These are phyloP conservation scores for Drosophila triauraria DNA, from an alignment of 1,140 invertebrate genomes.

Conservation along the genomic window DNA sequence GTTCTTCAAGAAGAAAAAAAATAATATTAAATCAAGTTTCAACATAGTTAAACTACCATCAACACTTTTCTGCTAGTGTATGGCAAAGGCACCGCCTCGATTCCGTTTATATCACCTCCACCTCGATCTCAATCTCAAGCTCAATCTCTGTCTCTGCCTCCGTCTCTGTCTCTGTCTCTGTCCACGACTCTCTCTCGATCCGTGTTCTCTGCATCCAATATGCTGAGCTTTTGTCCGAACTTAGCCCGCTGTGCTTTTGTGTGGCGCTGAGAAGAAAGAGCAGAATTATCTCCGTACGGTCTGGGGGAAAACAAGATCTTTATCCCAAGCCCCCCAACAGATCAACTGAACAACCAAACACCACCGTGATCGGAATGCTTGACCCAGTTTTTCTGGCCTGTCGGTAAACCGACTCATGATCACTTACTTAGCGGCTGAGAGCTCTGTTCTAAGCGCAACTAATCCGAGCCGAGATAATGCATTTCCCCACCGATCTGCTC, in stretches of 20 bases:
- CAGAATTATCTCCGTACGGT: background rate
- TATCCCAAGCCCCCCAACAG: background rate
- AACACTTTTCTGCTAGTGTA: background rate
- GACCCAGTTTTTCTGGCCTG: slow-evolving; percentile 28
- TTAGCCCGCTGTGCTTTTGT: slow-evolving; percentile 16
- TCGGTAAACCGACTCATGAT: slow-evolving; percentile 8
- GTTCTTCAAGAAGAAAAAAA: too few species aligned
- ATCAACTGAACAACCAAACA: background rate
- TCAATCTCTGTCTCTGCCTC: too few species aligned
- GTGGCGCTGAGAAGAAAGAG: background rate
- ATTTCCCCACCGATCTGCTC: slow-evolving; percentile 2
- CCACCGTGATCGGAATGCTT: slow-evolving; percentile 9
- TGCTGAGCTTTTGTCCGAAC: slow-evolving; percentile 25
- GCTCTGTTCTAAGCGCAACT: background rate
- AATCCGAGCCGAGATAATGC: background rate
- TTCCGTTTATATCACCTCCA: background rate
- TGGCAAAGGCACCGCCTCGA: background rate
- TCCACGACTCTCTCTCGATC: background rate
- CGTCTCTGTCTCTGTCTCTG: background rate
- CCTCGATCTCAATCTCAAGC: background rate
- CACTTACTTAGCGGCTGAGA: slow-evolving; percentile 22
- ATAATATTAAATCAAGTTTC: too few species aligned
- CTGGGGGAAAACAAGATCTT: slow-evolving; percentile 20
- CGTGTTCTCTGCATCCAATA: background rate
- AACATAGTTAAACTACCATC: too few species aligned